phyloP scores from a whole-genome alignment of 2,113 vertebrate species.

The Pheucticus melanocephalus region DNA sequence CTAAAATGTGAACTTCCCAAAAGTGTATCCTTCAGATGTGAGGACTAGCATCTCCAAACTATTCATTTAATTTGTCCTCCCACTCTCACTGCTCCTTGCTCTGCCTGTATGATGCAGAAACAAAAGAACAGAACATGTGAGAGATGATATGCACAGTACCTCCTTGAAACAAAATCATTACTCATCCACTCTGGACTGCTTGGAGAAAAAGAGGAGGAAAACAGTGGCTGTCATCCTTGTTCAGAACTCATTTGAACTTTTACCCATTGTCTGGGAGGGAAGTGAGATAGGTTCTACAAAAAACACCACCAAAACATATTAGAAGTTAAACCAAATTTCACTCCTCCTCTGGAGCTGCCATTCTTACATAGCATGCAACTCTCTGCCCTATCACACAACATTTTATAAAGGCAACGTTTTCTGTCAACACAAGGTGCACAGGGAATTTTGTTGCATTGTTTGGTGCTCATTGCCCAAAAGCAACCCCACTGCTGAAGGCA shows the following conservation, averaged over 20 bases:
- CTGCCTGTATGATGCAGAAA: constrained; percentile 23
- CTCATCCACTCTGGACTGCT: neutral
- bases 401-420: neutral
- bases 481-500: neutral
- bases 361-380: neutral
- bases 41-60: constrained; percentile 35
- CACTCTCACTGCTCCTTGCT: constrained; percentile 37
- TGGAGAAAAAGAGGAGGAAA: neutral
- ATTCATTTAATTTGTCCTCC: constrained; percentile 61
- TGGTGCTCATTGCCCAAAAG: neutral
- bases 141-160: neutral
- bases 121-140: constrained; percentile 36
- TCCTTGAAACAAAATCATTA: constrained; percentile 41
- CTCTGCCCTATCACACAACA: neutral
- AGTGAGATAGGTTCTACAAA: neutral
- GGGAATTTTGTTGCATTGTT: neutral
- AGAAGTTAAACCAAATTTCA: neutral
- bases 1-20: neutral
- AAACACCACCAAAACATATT: neutral
- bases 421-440: neutral
- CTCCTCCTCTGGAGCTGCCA: neutral
- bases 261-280: neutral
- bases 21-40: neutral
- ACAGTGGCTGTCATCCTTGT: neutral
- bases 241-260: neutral